Evolutionary conservation across 1,140 invertebrate species (phyloP).

Genomic region (Doryteuthis pealeii): DNA sequence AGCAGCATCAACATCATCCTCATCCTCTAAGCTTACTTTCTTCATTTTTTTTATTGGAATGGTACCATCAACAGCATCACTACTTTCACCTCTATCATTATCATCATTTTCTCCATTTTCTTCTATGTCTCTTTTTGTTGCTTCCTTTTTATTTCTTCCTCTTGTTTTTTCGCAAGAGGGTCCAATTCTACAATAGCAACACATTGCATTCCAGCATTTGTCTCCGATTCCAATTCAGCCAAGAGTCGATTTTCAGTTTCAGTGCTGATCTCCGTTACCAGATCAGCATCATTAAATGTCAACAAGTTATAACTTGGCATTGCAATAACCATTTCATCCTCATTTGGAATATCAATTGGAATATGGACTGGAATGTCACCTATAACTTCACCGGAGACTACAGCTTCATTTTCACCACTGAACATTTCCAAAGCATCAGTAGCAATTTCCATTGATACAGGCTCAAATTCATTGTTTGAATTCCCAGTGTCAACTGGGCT

Average conservation of each 20-base stretch:
- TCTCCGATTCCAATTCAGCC: neutral
- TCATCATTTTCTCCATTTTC: constrained; percentile 21
- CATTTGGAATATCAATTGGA: neutral
- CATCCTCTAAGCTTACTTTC: neutral
- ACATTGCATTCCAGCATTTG: neutral
- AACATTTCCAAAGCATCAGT: constrained; percentile 14
- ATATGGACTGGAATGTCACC: neutral
- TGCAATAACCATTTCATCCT: neutral
- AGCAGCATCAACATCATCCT: no score
- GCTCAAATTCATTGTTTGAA: constrained; percentile 24
- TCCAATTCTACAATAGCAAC: no score
- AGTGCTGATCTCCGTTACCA: neutral
- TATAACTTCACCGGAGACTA: neutral
- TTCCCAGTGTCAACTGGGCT: constrained; percentile 21
- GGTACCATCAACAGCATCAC: constrained; percentile 10
- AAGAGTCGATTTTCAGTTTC: neutral
- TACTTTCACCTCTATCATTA: no score
- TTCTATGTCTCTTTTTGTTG: constrained; percentile 21
- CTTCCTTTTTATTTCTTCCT: constrained; percentile 9
- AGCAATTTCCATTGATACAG: constrained; percentile 17
- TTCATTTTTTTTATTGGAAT: neutral
- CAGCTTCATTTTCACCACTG: neutral
- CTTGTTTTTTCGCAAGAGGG: no score
- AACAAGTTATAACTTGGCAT: neutral
- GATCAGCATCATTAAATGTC: neutral